A percentile compares a stretch with the other conserved stretches of the same genome.
These are phyloP conservation scores for Phaethon lepturus DNA, from an alignment of 2,113 vertebrate species.

Conservation along the genomic window DNA sequence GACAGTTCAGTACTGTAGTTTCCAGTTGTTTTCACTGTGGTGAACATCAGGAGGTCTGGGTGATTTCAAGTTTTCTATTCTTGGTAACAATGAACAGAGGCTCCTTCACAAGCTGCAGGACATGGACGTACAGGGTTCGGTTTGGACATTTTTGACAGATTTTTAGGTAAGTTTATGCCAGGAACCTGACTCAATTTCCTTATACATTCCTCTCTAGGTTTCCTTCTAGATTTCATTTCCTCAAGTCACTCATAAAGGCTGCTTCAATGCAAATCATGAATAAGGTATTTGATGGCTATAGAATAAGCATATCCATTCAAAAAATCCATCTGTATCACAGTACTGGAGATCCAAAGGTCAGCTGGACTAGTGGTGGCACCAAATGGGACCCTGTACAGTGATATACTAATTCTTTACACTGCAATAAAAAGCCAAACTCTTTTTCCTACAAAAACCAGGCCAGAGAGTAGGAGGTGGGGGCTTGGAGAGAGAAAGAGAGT, in stretches of 20 bases:
- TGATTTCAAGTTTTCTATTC: background rate
- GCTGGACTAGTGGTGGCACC: background rate
- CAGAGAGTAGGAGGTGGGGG: background rate
- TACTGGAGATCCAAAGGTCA: background rate
- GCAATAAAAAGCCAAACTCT: background rate
- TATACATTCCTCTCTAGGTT: background rate
- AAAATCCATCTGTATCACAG: background rate
- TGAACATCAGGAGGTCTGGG: background rate
- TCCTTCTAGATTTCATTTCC: background rate
- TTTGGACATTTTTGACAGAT: background rate
- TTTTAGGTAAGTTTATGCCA: background rate
- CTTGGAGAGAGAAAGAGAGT: background rate
- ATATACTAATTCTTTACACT: background rate
- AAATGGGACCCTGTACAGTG: background rate
- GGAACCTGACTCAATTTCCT: background rate
- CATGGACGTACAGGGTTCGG: background rate
- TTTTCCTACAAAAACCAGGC: background rate
- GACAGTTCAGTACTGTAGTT: background rate
- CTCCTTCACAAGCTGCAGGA: background rate
- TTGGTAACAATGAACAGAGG: background rate
- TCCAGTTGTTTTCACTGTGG: background rate
- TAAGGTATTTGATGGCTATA: background rate
- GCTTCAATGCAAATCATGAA: background rate
- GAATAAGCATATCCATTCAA: background rate
- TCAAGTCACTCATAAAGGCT: background rate